Evolutionary conservation across 2,113 vertebrate genomes (phyloP).

Genomic region (Crotalus tigris): DNA sequence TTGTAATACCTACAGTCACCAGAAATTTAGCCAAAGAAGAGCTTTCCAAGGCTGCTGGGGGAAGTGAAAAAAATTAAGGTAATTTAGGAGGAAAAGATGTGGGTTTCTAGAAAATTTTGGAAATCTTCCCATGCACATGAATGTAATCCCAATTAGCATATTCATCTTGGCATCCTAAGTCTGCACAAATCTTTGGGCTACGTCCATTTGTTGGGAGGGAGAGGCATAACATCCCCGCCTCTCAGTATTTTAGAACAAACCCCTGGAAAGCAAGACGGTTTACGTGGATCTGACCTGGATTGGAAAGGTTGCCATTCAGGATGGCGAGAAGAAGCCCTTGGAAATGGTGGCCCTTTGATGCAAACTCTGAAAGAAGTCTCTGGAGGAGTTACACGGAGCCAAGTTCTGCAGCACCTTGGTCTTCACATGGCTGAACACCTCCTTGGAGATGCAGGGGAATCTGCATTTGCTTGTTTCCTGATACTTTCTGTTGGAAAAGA

Average conservation of each 20-base stretch:
- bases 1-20: neutral
- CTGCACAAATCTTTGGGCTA: neutral
- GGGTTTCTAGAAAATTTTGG: neutral
- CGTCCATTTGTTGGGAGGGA: neutral
- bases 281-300: neutral
- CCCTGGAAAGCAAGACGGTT: neutral
- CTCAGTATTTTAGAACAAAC: neutral
- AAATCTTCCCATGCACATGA: neutral
- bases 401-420: accelerated
- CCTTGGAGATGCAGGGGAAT: conserved; percentile 63
- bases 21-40: neutral
- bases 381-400: accelerated
- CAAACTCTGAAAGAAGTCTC: neutral
- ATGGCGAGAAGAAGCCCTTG: conserved; percentile 44
- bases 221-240: neutral
- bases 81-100: neutral
- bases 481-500: conserved; percentile 77
- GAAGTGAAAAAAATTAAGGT: neutral
- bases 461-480: conserved; percentile 81
- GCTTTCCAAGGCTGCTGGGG: neutral
- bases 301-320: neutral
- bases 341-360: neutral
- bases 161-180: neutral
- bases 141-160: neutral
- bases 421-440: conserved; percentile 80